Percentiles rank a stretch among this genome's conserved stretches.
phyloP scores from a whole-genome alignment of 1,140 invertebrate species.

The Drosophila ficusphila region DNA sequence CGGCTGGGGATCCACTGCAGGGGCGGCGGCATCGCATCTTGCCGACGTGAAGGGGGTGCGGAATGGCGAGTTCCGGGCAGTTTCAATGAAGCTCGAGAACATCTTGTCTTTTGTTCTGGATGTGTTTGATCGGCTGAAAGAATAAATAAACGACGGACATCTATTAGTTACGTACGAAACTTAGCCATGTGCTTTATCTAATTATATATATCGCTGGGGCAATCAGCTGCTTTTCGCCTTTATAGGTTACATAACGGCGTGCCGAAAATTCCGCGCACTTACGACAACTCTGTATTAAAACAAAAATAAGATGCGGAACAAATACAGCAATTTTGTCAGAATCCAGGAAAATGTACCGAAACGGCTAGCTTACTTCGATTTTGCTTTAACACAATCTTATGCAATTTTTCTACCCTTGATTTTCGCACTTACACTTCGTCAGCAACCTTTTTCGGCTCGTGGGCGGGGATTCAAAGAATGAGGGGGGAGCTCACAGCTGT shows the following conservation, averaged over 20 bases:
- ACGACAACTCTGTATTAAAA: background rate
- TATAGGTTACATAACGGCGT: slow-evolving; percentile 74
- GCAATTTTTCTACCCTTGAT: slow-evolving; percentile 14
- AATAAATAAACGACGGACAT: background rate
- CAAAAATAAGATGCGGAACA: background rate
- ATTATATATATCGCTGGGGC: slow-evolving; percentile 33
- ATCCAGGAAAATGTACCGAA: background rate
- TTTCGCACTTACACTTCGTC: slow-evolving; percentile 46
- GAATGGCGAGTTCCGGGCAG: slow-evolving; percentile 90
- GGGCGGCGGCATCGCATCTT: slow-evolving; percentile 86
- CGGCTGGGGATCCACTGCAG: slow-evolving; percentile 68
- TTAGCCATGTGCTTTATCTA: slow-evolving; percentile 49
- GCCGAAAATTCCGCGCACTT: slow-evolving; percentile 20
- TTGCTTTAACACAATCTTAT: slow-evolving; percentile 20
- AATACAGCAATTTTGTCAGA: slow-evolving; percentile 10
- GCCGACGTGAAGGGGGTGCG: slow-evolving; percentile 87
- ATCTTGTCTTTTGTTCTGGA: slow-evolving; percentile 81
- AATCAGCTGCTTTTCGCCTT: slow-evolving; percentile 62
- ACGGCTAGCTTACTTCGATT: background rate
- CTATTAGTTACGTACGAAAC: slow-evolving; percentile 2
- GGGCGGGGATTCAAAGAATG: slow-evolving; percentile 30
- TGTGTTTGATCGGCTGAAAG: slow-evolving; percentile 30
- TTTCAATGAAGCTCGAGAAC: slow-evolving; percentile 90
- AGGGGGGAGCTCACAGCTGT: background rate
- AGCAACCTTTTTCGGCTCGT: slow-evolving; percentile 24